These are phyloP conservation scores for Tenebrio molitor DNA, from an alignment of 1,140 invertebrate species.

Conservation along the genomic window DNA sequence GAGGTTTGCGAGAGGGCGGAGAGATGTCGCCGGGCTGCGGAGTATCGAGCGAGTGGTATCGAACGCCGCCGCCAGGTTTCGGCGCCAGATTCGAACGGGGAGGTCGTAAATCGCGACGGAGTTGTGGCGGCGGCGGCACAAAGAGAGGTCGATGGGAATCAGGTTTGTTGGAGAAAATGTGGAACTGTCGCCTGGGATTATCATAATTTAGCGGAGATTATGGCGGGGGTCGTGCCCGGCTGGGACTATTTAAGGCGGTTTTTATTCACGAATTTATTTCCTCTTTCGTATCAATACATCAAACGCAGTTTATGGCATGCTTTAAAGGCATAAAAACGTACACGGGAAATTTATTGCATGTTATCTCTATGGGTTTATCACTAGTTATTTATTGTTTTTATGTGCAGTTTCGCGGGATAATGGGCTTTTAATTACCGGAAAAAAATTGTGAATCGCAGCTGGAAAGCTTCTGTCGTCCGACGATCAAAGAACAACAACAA, in stretches of 20 bases:
- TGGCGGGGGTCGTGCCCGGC: background rate
- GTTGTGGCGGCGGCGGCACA: background rate
- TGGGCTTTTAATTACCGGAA: conserved; percentile 9
- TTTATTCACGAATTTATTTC: conserved; percentile 11
- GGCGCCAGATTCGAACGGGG: background rate
- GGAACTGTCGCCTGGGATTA: background rate
- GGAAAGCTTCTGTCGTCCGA: too few species aligned
- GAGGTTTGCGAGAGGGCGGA: background rate
- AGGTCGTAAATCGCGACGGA: too few species aligned
- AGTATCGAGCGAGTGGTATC: background rate
- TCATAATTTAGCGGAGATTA: conserved; percentile 2
- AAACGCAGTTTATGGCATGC: conserved; percentile 9
- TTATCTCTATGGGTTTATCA: conserved; percentile 11
- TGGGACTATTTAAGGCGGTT: conserved; percentile 7
- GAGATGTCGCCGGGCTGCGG: conserved; percentile 25
- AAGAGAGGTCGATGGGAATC: background rate
- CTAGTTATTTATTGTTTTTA: conserved; percentile 16
- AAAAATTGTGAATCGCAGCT: background rate
- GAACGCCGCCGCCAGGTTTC: background rate
- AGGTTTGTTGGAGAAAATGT: background rate
- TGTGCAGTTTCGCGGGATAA: background rate
- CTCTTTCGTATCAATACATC: conserved; percentile 17
- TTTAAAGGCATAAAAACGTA: conserved; percentile 22
- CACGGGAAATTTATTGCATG: conserved; percentile 1
- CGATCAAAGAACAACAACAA: too few species aligned